These are phyloP conservation scores for Capromys pilorides DNA, from an alignment of 2,797 vertebrate species.

Conservation along the genomic window DNA sequence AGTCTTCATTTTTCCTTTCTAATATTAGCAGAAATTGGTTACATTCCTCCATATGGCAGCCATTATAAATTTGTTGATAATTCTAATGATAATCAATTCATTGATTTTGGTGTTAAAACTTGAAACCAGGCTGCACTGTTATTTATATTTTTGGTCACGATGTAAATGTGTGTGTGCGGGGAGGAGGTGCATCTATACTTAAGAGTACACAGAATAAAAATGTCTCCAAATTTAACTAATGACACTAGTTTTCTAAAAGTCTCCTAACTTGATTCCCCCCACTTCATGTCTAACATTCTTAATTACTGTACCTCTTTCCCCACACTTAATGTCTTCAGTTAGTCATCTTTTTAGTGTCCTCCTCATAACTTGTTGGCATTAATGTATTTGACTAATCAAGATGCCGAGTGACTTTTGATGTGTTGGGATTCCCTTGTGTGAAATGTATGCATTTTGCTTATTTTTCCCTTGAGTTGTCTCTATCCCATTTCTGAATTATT, in stretches of 20 bases:
- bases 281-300: background rate
- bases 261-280: background rate
- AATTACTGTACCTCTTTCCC: background rate
- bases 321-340: background rate
- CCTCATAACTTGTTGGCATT: background rate
- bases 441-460: background rate
- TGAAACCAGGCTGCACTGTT: background rate
- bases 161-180: background rate
- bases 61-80: background rate
- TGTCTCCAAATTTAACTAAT: background rate
- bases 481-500: background rate
- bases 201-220: background rate
- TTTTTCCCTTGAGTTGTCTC: background rate
- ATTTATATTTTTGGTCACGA: background rate
- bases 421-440: background rate
- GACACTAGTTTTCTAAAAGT: conserved; percentile 30
- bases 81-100: too few species aligned
- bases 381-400: background rate
- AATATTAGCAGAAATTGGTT: background rate
- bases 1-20: background rate
- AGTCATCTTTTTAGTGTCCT: background rate
- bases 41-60: background rate
- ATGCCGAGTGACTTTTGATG: background rate
- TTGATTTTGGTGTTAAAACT: background rate
- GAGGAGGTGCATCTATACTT: background rate